Evolutionary conservation across 2,888 invertebrate genomes (phyloP).

Genomic region (Coenonympha arcania): DNA sequence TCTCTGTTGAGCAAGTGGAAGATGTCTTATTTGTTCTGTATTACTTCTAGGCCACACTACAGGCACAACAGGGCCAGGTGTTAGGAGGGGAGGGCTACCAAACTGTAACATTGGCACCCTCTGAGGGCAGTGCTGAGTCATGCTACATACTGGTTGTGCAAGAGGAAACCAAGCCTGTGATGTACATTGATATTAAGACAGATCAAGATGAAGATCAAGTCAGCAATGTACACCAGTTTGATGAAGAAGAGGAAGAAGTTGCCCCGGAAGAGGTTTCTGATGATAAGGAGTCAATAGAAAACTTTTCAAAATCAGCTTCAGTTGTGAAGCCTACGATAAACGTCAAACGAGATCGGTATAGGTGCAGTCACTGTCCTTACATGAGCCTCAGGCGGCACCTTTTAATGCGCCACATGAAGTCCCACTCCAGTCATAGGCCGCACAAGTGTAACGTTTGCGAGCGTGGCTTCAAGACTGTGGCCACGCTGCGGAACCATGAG

Average conservation of each 20-base stretch:
- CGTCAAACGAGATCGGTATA: conserved; percentile 76
- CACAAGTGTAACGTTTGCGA: conserved; percentile 95
- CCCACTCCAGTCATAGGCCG: conserved; percentile 94
- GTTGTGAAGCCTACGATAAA: conserved; percentile 60
- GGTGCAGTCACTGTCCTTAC: conserved; percentile 94
- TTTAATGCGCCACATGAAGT: conserved; percentile 93
- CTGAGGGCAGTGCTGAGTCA: conserved; percentile 83
- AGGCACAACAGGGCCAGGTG: conserved; percentile 34
- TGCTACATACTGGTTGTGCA: conserved; percentile 92
- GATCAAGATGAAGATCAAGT: conserved; percentile 50
- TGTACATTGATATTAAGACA: conserved; percentile 48
- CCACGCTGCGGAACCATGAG: conserved; percentile 94
- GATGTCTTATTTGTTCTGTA: too few relatives aligned
- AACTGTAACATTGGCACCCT: conserved; percentile 88
- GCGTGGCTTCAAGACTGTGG: conserved; percentile 93
- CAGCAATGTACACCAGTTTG: conserved; percentile 81
- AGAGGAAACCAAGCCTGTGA: conserved; percentile 77
- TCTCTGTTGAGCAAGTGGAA: too few relatives aligned
- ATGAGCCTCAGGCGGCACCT: conserved; percentile 92
- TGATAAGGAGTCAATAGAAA: conserved; percentile 59
- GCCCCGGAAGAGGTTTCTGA: conserved; percentile 49
- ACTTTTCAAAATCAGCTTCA: conserved; percentile 3
- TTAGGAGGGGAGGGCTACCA: conserved; percentile 77
- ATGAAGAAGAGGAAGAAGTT: conserved; percentile 71
- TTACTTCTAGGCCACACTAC: conserved; percentile 25